phyloP scores from a whole-genome alignment of 2,888 invertebrate species.

The Platerodrilus igneus region DNA sequence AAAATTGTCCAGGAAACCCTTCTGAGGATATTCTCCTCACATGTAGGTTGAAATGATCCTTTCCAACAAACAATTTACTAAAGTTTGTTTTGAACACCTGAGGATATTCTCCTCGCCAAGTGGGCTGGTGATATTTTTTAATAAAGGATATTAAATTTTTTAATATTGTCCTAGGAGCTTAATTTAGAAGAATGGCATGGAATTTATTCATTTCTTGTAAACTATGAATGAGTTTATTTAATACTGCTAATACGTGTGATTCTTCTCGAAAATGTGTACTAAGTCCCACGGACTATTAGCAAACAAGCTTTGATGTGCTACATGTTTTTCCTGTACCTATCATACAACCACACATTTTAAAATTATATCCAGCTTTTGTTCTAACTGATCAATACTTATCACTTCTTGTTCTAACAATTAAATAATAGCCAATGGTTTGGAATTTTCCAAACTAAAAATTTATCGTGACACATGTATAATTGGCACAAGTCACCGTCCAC shows the following conservation, averaged over 20 bases:
- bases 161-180: constrained; percentile 83
- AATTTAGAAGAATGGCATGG: constrained; percentile 84
- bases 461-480: too few relatives aligned
- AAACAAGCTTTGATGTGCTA: constrained; percentile 83
- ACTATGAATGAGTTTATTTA: constrained; percentile 71
- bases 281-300: constrained; percentile 87
- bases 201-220: constrained; percentile 92
- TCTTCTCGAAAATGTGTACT: constrained; percentile 84
- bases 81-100: too few relatives aligned
- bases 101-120: too few relatives aligned
- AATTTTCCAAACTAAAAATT: too few relatives aligned
- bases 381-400: constrained; percentile 78
- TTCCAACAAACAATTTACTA: too few relatives aligned
- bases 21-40: too few relatives aligned
- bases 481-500: too few relatives aligned
- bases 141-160: constrained; percentile 86
- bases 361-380: constrained; percentile 85
- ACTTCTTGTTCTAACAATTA: constrained; percentile 82
- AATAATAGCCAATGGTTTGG: too few relatives aligned
- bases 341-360: constrained; percentile 86
- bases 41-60: too few relatives aligned
- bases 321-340: constrained; percentile 89
- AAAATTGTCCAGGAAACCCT: too few relatives aligned
- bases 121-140: constrained; percentile 69
- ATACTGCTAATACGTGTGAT: constrained; percentile 70